phyloP scores from a whole-genome alignment of 2,113 vertebrate species.

The Ancistrus triradiatus region DNA sequence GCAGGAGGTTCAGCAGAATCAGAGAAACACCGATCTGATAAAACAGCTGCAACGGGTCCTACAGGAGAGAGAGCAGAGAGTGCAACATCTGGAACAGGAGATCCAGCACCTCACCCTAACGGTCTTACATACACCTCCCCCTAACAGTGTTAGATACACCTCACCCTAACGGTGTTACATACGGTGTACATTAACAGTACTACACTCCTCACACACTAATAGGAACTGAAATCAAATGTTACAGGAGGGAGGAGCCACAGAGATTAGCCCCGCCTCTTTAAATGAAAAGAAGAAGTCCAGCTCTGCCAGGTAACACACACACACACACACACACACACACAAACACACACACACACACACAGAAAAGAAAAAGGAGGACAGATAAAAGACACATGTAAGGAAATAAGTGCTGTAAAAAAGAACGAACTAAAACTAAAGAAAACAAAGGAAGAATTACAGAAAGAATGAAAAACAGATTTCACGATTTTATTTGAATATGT shows the following conservation, averaged over 20 bases:
- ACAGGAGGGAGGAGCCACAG: constrained; percentile 5
- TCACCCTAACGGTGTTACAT: constrained; percentile 37
- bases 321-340: not conserved
- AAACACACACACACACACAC: not conserved
- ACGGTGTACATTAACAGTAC: no score
- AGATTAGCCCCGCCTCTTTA: constrained; percentile 42
- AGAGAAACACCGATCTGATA: constrained; percentile 61
- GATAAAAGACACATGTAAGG: no score
- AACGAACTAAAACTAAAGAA: no score
- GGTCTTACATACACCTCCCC: constrained; percentile 50
- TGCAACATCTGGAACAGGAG: constrained; percentile 72
- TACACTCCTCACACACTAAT: not conserved
- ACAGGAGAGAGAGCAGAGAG: constrained; percentile 70
- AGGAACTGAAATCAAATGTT: constrained; percentile 29
- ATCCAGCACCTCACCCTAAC: constrained; percentile 55
- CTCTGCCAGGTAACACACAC: constrained; percentile 61
- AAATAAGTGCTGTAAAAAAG: no score
- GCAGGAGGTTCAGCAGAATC: constrained; percentile 51
- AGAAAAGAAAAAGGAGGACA: not conserved
- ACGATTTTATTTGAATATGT: no score
- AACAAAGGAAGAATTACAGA: no score
- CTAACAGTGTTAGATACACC: constrained; percentile 41
- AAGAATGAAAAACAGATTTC: no score
- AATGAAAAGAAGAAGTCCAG: constrained; percentile 48
- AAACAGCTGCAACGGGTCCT: constrained; percentile 69